Base-by-base conservation (phyloP, 1,140 invertebrate genomes). In the Drosophila baimaii region DNA sequence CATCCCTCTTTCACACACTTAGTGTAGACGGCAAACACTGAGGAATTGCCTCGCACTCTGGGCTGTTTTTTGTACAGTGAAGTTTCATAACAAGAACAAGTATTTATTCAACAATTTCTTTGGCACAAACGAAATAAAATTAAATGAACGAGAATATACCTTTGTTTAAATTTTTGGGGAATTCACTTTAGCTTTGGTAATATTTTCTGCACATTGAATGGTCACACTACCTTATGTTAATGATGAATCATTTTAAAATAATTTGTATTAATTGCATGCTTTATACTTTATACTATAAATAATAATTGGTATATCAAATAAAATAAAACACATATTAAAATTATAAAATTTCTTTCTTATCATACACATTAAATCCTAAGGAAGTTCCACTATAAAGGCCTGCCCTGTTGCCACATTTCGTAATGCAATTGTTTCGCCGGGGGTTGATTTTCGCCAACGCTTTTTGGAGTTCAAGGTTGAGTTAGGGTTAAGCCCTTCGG, bases 381-480 rank as follows among this genome's bases (percentile, higher is more conserved):
- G 21, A 43, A 2, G 17, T n/a, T 3, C 5, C 29, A 39, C 66
- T 71, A 10, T 47, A 37, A n/a, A 21, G 15, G 33, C 61, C 31
- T 43, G 70, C 72, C 58, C 62, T 58, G 79, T 81, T 81, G 78
- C 78, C 76, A 19, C 75, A 56, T 25, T 76, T 76, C 80, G 65
- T 51, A 72, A 73, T 81, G 75, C 82, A 85, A 84, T 83, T 73
- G 68, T 68, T 70, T 41, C 59, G 19, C 31, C 27, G 61, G 44
- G 66, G 77, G 81, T 78, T 69, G 25, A 63, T 57, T 59, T 64
- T 76, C 37, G 39, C 58, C 55, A 27, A 35, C 35, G n/a, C 44
- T 21, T 43, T 47, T 27, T 39, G 33, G 47, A 64, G 61, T 82
- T 82, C 82, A 85, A 86, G 82, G 78, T 79, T 86, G 69, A 52